Percentiles rank a stretch among this genome's conserved stretches.
These are phyloP conservation scores for Zootoca vivipara DNA, from an alignment of 2,113 vertebrate species.

Conservation along the genomic window DNA sequence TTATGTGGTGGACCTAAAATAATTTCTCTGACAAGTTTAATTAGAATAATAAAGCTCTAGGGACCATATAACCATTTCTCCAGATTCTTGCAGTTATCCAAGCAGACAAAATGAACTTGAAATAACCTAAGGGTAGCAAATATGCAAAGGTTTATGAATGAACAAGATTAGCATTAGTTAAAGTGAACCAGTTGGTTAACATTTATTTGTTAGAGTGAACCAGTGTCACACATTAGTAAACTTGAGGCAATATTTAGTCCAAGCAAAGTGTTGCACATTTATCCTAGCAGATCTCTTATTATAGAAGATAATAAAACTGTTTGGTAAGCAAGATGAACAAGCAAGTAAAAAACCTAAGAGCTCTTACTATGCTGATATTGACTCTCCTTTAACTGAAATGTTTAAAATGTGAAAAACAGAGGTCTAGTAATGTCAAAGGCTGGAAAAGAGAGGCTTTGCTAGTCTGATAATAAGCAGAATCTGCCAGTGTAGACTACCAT, in stretches of 20 bases:
- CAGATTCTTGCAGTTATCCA: slow-evolving; percentile 11
- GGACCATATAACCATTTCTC: not conserved
- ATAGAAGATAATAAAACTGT: not conserved
- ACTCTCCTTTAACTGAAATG: not conserved
- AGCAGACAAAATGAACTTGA: slow-evolving; percentile 13
- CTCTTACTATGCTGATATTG: not conserved
- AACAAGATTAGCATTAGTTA: slow-evolving; percentile 9
- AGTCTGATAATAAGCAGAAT: not conserved
- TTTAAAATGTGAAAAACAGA: not conserved
- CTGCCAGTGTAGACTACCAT: not conserved
- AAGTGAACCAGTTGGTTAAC: slow-evolving; percentile 11
- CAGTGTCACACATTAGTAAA: slow-evolving; percentile 12
- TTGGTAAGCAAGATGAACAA: slow-evolving; percentile 10
- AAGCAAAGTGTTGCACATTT: not conserved
- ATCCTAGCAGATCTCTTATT: not conserved
- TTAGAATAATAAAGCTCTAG: slow-evolving; percentile 37
- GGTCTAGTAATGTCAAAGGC: too few relatives aligned
- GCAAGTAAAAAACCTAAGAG: not conserved
- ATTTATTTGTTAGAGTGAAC: not conserved
- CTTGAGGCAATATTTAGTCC: not conserved
- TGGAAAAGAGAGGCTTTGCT: too few relatives aligned
- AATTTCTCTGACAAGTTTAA: slow-evolving; percentile 43
- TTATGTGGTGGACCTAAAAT: slow-evolving; percentile 25
- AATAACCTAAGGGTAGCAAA: slow-evolving; percentile 40
- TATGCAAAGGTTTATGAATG: slow-evolving; percentile 2